Conservation (phyloP, 2,888 invertebrate species). For the Scaptomyza caliginosa region DNA sequence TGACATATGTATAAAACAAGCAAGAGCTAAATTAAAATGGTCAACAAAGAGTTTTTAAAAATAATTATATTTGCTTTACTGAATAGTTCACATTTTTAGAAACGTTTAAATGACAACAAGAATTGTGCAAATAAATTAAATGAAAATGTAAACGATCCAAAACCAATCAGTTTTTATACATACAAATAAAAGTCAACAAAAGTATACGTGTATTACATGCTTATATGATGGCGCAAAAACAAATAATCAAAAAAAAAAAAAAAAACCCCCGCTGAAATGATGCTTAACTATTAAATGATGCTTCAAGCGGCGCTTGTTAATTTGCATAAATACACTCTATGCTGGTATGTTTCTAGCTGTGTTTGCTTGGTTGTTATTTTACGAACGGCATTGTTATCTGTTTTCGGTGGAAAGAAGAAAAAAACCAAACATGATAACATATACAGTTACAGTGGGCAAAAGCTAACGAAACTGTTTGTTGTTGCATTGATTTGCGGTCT, state of each 20-base stretch:
- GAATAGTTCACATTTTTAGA: too few relatives aligned
- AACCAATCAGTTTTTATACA: slow-evolving; percentile 2
- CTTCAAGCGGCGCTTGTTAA: slow-evolving; percentile 54
- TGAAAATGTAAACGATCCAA: background rate
- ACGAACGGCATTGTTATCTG: slow-evolving; percentile 55
- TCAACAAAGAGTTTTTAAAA: background rate
- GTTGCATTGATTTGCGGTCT: slow-evolving; percentile 38
- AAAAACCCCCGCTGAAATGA: slow-evolving; percentile 13
- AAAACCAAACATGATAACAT: slow-evolving; percentile 15
- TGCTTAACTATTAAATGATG: slow-evolving; percentile 55
- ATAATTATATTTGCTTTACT: background rate
- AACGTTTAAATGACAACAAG: background rate
- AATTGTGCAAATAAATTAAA: slow-evolving; percentile 13
- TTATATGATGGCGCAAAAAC: slow-evolving; percentile 17
- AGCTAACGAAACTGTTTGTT: slow-evolving; percentile 9
- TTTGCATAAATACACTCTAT: slow-evolving; percentile 66
- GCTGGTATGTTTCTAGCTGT: slow-evolving; percentile 20
- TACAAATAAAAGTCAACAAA: slow-evolving; percentile 14
- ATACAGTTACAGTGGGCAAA: slow-evolving; percentile 46
- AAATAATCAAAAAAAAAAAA: slow-evolving; percentile 4
- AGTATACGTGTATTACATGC: slow-evolving; percentile 2
- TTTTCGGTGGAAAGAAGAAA: too few relatives aligned
- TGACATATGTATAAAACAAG: background rate
- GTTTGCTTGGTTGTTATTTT: slow-evolving; percentile 41
- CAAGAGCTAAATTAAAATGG: background rate